Evolutionary conservation across 2,888 invertebrate species (phyloP).

Genomic region (Pandemis cinnamomeana): DNA sequence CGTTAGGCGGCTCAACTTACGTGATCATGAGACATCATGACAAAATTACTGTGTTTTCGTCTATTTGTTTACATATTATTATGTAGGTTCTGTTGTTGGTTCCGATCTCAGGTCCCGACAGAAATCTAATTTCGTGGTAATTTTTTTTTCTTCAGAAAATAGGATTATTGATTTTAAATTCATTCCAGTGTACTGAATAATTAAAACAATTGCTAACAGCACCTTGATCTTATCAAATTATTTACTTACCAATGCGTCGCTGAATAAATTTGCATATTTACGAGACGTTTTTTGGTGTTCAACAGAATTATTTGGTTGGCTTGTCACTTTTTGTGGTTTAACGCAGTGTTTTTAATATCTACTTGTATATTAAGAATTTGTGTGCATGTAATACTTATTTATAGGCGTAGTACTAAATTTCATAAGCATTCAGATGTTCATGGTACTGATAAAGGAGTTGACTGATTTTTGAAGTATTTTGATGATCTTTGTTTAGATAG

Average conservation of each 20-base stretch:
- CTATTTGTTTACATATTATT: too few species aligned
- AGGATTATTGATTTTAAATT: not conserved
- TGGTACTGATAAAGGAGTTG: not conserved
- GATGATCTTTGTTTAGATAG: not conserved
- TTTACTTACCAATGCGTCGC: slow-evolving; percentile 23
- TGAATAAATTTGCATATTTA: slow-evolving; percentile 29
- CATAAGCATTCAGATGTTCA: not conserved
- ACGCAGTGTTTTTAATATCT: not conserved
- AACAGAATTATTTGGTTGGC: not conserved
- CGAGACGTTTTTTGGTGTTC: slow-evolving; percentile 14
- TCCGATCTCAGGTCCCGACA: not conserved
- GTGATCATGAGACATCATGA: too few species aligned
- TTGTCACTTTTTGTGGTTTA: slow-evolving; percentile 2
- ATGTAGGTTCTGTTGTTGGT: too few species aligned
- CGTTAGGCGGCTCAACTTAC: too few species aligned
- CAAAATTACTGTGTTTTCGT: too few species aligned
- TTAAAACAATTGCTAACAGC: slow-evolving; percentile 10
- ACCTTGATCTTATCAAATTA: slow-evolving; percentile 19
- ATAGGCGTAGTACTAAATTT: not conserved
- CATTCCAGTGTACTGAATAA: not conserved
- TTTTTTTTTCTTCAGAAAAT: not conserved
- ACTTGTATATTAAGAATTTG: too few species aligned
- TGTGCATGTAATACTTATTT: too few species aligned
- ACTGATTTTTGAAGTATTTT: not conserved
- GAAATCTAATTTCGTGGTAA: not conserved